phyloP scores from a whole-genome alignment of 2,888 invertebrate species.

The Tipula lateralis region DNA sequence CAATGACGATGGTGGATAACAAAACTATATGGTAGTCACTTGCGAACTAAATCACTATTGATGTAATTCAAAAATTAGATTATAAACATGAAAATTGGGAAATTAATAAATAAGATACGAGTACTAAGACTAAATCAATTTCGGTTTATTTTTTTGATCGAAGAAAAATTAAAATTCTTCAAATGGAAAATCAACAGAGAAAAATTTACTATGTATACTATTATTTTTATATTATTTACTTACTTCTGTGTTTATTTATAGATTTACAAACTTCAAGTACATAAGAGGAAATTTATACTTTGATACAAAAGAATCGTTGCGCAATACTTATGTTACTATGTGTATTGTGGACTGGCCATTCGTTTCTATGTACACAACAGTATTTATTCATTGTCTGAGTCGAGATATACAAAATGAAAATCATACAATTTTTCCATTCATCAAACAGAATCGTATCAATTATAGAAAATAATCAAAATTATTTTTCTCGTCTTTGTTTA shows the following conservation, averaged over 20 bases:
- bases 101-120: not conserved
- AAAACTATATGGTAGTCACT: too few species aligned
- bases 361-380: not conserved
- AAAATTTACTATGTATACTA: not conserved
- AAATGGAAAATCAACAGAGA: not conserved
- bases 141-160: not conserved
- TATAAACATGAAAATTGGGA: not conserved
- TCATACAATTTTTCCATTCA: not conserved
- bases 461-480: not conserved
- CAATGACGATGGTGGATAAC: too few species aligned
- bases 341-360: not conserved
- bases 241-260: not conserved
- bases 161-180: not conserved
- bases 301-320: not conserved
- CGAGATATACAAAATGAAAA: not conserved
- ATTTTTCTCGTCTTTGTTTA: too few species aligned
- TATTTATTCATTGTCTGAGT: not conserved
- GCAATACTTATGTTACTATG: not conserved
- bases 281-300: not conserved
- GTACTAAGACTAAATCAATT: too few species aligned
- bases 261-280: not conserved
- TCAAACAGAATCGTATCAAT: not conserved
- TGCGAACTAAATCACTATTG: too few species aligned
- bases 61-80: too few species aligned
- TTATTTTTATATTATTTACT: not conserved